Conservation (phyloP, 1,140 invertebrate genomes). For the Nilaparvata lugens region DNA sequence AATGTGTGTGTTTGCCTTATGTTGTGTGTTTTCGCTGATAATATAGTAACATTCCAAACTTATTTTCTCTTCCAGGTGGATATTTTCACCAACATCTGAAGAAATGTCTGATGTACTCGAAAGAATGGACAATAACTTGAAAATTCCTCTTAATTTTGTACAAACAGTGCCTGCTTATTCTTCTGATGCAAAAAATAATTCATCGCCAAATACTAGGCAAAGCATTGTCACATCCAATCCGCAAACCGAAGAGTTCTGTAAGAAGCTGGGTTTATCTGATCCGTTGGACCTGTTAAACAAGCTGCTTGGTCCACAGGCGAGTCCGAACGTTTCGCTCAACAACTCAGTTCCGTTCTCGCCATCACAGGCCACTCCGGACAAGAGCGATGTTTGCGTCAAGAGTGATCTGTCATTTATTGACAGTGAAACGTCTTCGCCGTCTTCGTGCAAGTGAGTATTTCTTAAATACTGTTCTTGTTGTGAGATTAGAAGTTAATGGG, state of each 20-base stretch:
- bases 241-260: slow-evolving; percentile 74
- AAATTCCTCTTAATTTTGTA: slow-evolving; percentile 66
- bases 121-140: slow-evolving; percentile 56
- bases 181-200: slow-evolving; percentile 32
- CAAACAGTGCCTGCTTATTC: slow-evolving; percentile 56
- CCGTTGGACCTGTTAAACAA: slow-evolving; percentile 45
- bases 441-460: neutral
- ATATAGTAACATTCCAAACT: slow-evolving; percentile 4
- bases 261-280: slow-evolving; percentile 68
- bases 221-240: slow-evolving; percentile 54
- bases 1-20: no score
- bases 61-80: slow-evolving; percentile 43
- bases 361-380: slow-evolving; percentile 2
- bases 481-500: no score
- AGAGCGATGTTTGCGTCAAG: neutral
- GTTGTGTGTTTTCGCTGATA: neutral
- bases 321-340: neutral
- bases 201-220: slow-evolving; percentile 24
- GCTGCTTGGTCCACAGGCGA: slow-evolving; percentile 11
- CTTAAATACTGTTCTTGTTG: neutral
- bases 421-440: neutral
- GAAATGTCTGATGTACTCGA: slow-evolving; percentile 57
- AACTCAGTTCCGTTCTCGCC: neutral
- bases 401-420: neutral
- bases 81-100: slow-evolving; percentile 63